Evolutionary conservation across 2,113 vertebrate genomes (phyloP), one percentile per base, ranked within the genome.

Genomic region (Cololabis saira): DNA sequence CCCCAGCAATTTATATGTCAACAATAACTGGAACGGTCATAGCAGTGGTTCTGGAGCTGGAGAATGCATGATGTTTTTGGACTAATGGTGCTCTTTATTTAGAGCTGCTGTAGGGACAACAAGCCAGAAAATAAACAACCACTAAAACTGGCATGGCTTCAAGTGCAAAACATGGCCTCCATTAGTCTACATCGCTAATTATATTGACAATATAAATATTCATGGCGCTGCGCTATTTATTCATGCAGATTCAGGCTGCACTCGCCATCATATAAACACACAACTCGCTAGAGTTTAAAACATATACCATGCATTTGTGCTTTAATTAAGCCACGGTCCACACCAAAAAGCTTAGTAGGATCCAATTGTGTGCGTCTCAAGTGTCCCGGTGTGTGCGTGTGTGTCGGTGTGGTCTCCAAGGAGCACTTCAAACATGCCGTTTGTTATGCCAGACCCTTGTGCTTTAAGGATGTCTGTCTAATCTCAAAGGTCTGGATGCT

Each of bases 191-290:
- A 84, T 86, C 45, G 85, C 90, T 93, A 93, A 93, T 92, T 92
- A 93, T 93, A 92, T 89, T 91, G 86, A 92, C 86, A 91, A 81
- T 91, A 91, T 93, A 92, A 94, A 94, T 94, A 93, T 92, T 92
- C 92, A 93, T 93, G 85, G 43, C 68, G 86, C 73, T 66, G 61
- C 75, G 17, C 87, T 90, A 85, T 74, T 92, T 92, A 93, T 89
- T 91, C 83, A 91, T 91, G 87, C 89, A 78, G 52, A 77, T 81
- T 80, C 72, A 70, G 76, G 81, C 74, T 87, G 59, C 78, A 88
- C 81, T 80, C 85, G 55, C 80, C 73, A 74, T 87, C 81, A 81
- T 61, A 81, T 78, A 89, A 91, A 91, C 80, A 90, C 81, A 85
- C 86, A 90, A 86, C 83, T 82, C 58, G 70, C 83, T 81, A 84